Percentiles rank a stretch among this genome's conserved stretches.
Conservation (phyloP, 2,888 invertebrate species). For the Dynastes grantii region DNA sequence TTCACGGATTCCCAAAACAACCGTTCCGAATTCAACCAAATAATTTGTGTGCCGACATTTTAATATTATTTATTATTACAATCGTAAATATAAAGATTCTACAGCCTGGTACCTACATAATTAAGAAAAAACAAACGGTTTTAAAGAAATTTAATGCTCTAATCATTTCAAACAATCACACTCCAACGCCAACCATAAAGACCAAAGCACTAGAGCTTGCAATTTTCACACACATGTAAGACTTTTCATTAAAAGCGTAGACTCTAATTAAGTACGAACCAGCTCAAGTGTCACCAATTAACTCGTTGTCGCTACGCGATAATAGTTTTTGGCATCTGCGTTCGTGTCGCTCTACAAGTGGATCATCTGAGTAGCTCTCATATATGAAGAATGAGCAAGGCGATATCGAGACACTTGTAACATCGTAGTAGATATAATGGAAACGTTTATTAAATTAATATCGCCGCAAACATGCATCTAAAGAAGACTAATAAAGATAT, state of each 20-base stretch:
- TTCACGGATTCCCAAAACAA: no score
- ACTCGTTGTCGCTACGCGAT: not conserved
- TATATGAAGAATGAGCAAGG: not conserved
- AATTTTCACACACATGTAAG: not conserved
- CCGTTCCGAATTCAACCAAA: no score
- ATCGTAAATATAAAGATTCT: no score
- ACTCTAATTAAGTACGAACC: not conserved
- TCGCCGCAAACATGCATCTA: not conserved
- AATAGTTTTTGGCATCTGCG: conserved; percentile 12
- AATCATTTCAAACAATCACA: not conserved
- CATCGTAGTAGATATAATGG: not conserved
- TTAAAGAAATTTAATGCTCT: no score
- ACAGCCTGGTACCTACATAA: no score
- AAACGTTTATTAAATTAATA: conserved; percentile 10
- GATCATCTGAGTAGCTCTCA: not conserved
- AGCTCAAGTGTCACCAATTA: conserved; percentile 16
- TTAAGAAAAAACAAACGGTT: no score
- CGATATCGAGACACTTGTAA: conserved; percentile 31
- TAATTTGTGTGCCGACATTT: no score
- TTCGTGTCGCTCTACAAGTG: not conserved
- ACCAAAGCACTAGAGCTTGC: not conserved
- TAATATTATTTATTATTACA: no score
- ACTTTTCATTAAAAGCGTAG: not conserved
- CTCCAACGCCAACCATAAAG: not conserved
- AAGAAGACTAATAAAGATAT: conserved; percentile 40